A percentile compares a stretch with the other conserved stretches of the same genome.
These are phyloP conservation scores for Myripristis murdjan DNA, from an alignment of 2,797 vertebrate species.

Conservation along the genomic window DNA sequence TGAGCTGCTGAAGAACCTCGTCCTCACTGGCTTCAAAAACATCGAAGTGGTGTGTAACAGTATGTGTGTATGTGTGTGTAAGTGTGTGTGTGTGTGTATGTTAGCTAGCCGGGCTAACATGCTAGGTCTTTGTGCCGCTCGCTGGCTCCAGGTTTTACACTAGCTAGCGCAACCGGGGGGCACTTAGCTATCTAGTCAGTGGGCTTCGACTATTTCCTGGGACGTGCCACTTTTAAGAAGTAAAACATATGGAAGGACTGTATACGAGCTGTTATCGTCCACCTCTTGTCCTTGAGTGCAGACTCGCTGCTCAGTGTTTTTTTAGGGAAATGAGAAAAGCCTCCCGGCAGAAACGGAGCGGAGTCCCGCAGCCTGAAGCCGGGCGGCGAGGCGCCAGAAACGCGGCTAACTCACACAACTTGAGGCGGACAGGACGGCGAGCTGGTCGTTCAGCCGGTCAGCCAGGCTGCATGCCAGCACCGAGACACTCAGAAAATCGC, in stretches of 20 bases:
- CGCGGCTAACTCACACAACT: conserved; percentile 35
- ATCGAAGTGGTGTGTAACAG: conserved; percentile 93
- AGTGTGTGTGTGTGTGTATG: conserved; percentile 58
- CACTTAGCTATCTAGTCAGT: conserved; percentile 1
- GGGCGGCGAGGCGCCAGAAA: conserved; percentile 75
- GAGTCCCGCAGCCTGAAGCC: background rate
- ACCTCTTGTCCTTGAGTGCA: fast-evolving
- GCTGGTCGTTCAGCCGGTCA: background rate
- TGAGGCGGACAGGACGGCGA: conserved; percentile 7
- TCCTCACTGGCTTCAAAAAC: conserved; percentile 94
- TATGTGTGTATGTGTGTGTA: conserved; percentile 46
- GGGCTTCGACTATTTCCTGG: conserved; percentile 25
- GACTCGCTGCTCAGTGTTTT: too few relatives aligned
- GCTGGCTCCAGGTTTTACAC: background rate
- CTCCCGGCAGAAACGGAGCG: fast-evolving
- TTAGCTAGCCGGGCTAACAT: conserved; percentile 37
- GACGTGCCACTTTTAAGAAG: background rate
- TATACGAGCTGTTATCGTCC: background rate
- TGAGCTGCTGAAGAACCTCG: conserved; percentile 96
- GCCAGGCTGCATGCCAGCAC: background rate
- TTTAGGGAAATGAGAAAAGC: background rate
- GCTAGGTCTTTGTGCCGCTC: conserved; percentile 71
- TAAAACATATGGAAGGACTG: background rate
- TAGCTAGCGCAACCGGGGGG: background rate
- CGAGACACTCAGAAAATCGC: background rate